Percentiles rank a stretch among this genome's conserved stretches.
Conservation (phyloP, 1,140 invertebrate genomes). For the Telenomus remus region DNA sequence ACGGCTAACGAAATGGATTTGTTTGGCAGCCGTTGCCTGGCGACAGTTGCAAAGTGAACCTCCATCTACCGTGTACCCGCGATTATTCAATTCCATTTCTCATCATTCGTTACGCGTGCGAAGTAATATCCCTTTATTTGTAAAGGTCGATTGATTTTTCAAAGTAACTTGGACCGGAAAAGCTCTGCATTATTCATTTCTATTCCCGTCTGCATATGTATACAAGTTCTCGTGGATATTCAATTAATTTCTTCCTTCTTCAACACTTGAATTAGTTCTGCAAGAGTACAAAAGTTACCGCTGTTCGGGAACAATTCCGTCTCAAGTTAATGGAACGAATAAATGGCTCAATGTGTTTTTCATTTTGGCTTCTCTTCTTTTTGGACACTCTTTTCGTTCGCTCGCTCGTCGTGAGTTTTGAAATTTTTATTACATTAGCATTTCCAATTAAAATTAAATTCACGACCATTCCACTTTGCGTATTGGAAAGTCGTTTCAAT, state of each 20-base stretch:
- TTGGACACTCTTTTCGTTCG: no score
- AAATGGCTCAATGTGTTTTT: no score
- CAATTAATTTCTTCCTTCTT: slow-evolving; percentile 27
- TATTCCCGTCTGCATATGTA: slow-evolving; percentile 34
- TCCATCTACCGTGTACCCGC: slow-evolving; percentile 32
- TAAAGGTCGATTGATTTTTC: slow-evolving; percentile 46
- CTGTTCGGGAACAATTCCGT: background rate
- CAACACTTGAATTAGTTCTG: slow-evolving; percentile 11
- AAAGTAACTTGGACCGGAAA: slow-evolving; percentile 20
- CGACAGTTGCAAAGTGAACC: slow-evolving; percentile 34
- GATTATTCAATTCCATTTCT: slow-evolving; percentile 38
- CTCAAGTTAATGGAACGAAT: slow-evolving; percentile 1
- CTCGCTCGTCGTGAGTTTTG: no score
- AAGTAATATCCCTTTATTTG: slow-evolving; percentile 48
- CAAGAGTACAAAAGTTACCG: slow-evolving; percentile 4
- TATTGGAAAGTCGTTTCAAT: no score
- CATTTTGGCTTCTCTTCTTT: no score
- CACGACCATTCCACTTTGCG: no score
- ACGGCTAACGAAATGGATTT: slow-evolving; percentile 38
- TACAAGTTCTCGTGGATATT: slow-evolving; percentile 32
- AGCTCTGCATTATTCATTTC: slow-evolving; percentile 37
- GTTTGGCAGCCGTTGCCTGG: slow-evolving; percentile 56
- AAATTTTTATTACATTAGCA: no score
- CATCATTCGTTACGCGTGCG: slow-evolving; percentile 18
- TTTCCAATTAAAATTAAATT: no score